Base-by-base conservation (phyloP, 1,140 invertebrate species). In the Tribolium madens region DNA sequence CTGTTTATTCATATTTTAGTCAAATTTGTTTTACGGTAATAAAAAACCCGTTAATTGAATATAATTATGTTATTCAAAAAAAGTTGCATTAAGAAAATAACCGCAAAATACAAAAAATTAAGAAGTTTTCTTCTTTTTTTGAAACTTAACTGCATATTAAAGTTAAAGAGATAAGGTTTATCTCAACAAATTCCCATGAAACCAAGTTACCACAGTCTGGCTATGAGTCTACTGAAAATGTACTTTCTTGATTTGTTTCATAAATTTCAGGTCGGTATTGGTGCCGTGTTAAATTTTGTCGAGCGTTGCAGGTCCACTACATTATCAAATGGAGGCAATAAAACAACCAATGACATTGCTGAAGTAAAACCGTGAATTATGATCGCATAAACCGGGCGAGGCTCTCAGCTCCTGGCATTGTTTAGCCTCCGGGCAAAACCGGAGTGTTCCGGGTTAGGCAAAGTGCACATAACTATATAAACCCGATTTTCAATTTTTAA, bases 361-460 rank as follows among this genome's bases (percentile, higher is more conserved):
- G 64, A 72, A 76, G 68, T 76, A 76, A 76, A 76, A 76, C 68
- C 68, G 68, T 76, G 75, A 76, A 76, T 76, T 76, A 76, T 76
- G 75, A 71, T 71, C 75, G 68, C 68, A 76, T 76, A 76, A 76
- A 76, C 60, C 74, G 60, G 47, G 68, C 75, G 69, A 57, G 52
- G 75, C 68, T 76, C 70, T 76, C 75, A 71, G 75, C 68, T 71
- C 10, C 60, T 57, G 50, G 75, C 68, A 76, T 76, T 76, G 75
- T 76, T 76, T 72, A 76, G 68, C 48, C 50, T 71, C 52, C 68
- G 46, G 52, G 46, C 64, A 18, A 60, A 47, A 50, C 36, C 31
- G 70, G 42, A 33, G 70, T 50, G 18, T 64, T 64, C 57, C 57
- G 57, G 57, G 57, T 64, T 31, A 33, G 17, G 26, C 14, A 64